A percentile compares a stretch with the other conserved stretches of the same genome.
phyloP scores from a whole-genome alignment of 1,140 invertebrate genomes.

The Aporrectodea caliginosa region DNA sequence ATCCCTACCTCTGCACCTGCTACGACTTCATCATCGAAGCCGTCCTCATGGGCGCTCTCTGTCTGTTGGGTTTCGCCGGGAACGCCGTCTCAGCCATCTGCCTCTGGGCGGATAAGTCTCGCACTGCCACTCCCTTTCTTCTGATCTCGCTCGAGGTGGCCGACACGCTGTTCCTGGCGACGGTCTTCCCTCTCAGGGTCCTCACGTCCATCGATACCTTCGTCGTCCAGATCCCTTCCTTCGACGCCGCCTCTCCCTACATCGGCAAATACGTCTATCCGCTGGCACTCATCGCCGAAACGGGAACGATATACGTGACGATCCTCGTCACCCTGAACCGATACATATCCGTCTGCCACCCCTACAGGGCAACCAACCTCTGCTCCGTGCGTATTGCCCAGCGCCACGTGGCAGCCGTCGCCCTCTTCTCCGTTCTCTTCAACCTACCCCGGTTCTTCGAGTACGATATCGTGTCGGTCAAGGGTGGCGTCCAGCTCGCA shows the following conservation, averaged over 20 bases:
- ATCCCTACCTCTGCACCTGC: slow-evolving; percentile 10
- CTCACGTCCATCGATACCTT: slow-evolving; percentile 67
- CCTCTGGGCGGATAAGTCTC: slow-evolving; percentile 49
- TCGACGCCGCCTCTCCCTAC: slow-evolving; percentile 41
- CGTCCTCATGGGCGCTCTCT: slow-evolving; percentile 73
- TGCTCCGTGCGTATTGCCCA: slow-evolving; percentile 82
- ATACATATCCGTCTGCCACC: slow-evolving; percentile 88
- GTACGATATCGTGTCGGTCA: slow-evolving; percentile 1
- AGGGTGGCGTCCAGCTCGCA: background rate
- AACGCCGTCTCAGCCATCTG: slow-evolving; percentile 86
- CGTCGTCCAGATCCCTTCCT: slow-evolving; percentile 69
- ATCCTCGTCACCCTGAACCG: slow-evolving; percentile 86
- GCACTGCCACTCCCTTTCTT: slow-evolving; percentile 53
- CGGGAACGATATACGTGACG: slow-evolving; percentile 85
- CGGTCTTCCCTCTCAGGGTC: slow-evolving; percentile 79
- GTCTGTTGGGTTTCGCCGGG: slow-evolving; percentile 75
- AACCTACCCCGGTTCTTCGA: slow-evolving; percentile 70
- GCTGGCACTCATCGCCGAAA: slow-evolving; percentile 77
- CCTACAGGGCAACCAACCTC: slow-evolving; percentile 73
- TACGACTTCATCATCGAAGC: slow-evolving; percentile 67
- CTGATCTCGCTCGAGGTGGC: slow-evolving; percentile 82
- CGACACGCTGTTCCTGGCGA: slow-evolving; percentile 79
- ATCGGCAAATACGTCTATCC: slow-evolving; percentile 72
- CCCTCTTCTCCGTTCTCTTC: slow-evolving; percentile 74
- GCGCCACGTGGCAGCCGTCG: slow-evolving; percentile 74